Conservation (phyloP, 2,888 invertebrate genomes). For the Cosmia trapezina region DNA sequence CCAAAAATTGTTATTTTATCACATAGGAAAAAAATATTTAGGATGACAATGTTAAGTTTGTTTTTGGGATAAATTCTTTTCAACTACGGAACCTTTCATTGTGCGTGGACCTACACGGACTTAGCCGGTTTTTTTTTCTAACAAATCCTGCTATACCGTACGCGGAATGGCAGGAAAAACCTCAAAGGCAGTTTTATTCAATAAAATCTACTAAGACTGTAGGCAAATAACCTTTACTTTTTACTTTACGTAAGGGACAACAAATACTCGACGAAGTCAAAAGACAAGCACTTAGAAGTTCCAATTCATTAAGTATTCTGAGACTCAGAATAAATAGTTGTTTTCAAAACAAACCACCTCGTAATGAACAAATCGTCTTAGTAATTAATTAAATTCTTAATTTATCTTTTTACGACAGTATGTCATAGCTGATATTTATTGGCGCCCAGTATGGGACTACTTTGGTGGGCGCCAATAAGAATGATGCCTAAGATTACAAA, state of each 20-base stretch:
- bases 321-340: slow-evolving; percentile 30
- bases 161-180: not conserved
- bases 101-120: too few relatives aligned
- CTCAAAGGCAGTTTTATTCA: slow-evolving; percentile 4
- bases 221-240: not conserved
- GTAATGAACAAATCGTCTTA: not conserved
- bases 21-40: too few relatives aligned
- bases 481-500: slow-evolving; percentile 10
- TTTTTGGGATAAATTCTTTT: too few relatives aligned
- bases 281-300: slow-evolving; percentile 7
- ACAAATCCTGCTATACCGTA: not conserved
- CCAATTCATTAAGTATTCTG: slow-evolving; percentile 11
- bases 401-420: not conserved
- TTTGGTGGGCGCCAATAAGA: slow-evolving; percentile 38
- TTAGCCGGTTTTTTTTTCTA: not conserved
- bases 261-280: not conserved
- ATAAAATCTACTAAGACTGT: not conserved
- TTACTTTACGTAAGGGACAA: not conserved
- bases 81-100: not conserved
- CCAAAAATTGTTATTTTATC: too few relatives aligned
- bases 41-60: too few relatives aligned
- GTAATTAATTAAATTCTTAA: not conserved
- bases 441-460: slow-evolving; percentile 40
- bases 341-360: slow-evolving; percentile 19
- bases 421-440: slow-evolving; percentile 20